These are phyloP conservation scores for Vireo griseus DNA, from an alignment of 2,797 vertebrate species.

Conservation along the genomic window DNA sequence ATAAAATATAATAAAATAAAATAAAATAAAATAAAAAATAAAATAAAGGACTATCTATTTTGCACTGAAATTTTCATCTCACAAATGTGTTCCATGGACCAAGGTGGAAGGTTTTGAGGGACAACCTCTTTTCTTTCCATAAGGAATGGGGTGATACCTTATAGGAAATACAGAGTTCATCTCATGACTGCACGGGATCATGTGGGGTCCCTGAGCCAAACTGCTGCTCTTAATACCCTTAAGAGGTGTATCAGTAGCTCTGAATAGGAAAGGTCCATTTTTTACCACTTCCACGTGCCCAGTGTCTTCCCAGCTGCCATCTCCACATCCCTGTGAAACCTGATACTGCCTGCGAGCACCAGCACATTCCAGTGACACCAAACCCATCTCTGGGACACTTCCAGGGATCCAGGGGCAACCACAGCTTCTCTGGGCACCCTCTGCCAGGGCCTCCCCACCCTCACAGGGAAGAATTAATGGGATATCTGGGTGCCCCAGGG, in stretches of 20 bases:
- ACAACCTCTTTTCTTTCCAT: not conserved
- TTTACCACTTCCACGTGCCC: not conserved
- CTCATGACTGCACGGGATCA: accelerated
- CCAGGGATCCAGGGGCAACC: not conserved
- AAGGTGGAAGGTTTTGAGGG: not conserved
- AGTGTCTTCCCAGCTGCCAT: not conserved
- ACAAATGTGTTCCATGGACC: not conserved
- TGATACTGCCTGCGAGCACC: not conserved
- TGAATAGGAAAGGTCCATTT: not conserved
- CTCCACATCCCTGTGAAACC: not conserved
- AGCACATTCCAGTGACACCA: not conserved
- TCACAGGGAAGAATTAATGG: not conserved
- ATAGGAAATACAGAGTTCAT: not conserved
- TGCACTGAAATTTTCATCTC: not conserved
- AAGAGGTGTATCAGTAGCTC: not conserved
- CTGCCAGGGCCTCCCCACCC: accelerated
- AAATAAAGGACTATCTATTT: not conserved
- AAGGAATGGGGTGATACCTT: accelerated
- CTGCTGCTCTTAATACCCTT: not conserved
- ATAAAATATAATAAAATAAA: not conserved
- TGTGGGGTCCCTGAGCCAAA: not conserved
- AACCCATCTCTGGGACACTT: not conserved
- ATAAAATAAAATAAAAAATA: not conserved
- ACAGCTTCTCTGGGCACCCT: not conserved
- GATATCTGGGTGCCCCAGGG: not conserved